Conservation (phyloP, 2,888 invertebrate species). For the Oscheius onirici region DNA sequence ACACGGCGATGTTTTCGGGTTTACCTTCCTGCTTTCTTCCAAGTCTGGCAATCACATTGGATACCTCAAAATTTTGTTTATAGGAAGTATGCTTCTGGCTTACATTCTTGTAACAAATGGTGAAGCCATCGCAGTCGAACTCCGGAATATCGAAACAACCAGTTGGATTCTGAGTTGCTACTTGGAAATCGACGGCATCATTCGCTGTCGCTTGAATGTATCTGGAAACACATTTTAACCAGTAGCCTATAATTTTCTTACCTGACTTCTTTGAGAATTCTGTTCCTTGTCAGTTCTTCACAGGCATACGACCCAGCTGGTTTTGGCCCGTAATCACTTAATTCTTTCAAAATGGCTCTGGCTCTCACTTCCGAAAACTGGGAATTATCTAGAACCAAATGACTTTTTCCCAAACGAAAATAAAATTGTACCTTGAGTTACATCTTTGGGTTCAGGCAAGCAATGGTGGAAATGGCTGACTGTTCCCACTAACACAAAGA, state of each 20-base stretch:
- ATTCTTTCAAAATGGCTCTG: slow-evolving; percentile 42
- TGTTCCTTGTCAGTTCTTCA: slow-evolving; percentile 50
- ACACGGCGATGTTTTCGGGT: slow-evolving; percentile 73
- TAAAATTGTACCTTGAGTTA: slow-evolving; percentile 40
- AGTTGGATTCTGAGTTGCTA: slow-evolving; percentile 52
- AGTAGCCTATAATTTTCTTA: slow-evolving; percentile 2
- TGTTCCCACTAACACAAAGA: slow-evolving; percentile 32
- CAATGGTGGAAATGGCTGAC: slow-evolving; percentile 44
- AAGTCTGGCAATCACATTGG: slow-evolving; percentile 57
- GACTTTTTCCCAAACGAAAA: background rate
- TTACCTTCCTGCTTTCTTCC: slow-evolving; percentile 33
- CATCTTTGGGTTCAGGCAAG: slow-evolving; percentile 47
- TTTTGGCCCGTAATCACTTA: slow-evolving; percentile 58
- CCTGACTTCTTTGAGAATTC: slow-evolving; percentile 49
- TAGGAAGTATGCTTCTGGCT: background rate
- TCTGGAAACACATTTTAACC: slow-evolving; percentile 8
- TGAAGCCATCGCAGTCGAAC: slow-evolving; percentile 58
- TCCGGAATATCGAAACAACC: slow-evolving; percentile 57
- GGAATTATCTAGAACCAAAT: slow-evolving; percentile 42
- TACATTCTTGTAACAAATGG: slow-evolving; percentile 58
- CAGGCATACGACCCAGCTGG: slow-evolving; percentile 58
- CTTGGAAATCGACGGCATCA: slow-evolving; percentile 38
- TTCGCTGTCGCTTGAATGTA: slow-evolving; percentile 9
- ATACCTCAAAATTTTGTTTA: slow-evolving; percentile 39
- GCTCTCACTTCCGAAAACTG: slow-evolving; percentile 58